Percentiles rank a stretch among this genome's conserved stretches.
Conservation (phyloP, 2,888 invertebrate species). For the Platypus cylindrus region DNA sequence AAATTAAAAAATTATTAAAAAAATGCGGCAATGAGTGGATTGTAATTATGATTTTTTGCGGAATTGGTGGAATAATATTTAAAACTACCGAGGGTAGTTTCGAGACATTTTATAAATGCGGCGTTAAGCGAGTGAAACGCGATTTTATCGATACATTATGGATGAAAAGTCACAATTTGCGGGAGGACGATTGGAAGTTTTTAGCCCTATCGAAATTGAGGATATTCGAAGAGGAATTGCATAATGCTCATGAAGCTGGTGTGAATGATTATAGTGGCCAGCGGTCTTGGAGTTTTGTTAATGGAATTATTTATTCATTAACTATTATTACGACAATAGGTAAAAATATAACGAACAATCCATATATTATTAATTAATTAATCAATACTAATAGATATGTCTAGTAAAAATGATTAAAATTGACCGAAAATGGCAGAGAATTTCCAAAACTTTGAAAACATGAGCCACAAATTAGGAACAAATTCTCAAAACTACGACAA, state of each 20-base stretch:
- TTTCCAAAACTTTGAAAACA: no score
- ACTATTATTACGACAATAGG: conserved; percentile 84
- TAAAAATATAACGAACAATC: conserved; percentile 46
- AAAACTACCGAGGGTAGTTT: conserved; percentile 73
- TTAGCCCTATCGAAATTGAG: conserved; percentile 67
- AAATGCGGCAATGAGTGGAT: conserved; percentile 56
- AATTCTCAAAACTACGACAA: no score
- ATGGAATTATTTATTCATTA: conserved; percentile 74
- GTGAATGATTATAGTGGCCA: conserved; percentile 74
- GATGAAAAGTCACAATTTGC: conserved; percentile 66
- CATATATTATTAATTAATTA: no score
- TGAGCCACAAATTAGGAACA: no score
- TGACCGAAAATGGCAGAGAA: no score
- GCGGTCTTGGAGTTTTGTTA: conserved; percentile 78
- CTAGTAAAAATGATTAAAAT: no score
- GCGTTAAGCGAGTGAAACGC: conserved; percentile 72
- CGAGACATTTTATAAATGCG: conserved; percentile 78
- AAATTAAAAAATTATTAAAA: conserved; percentile 45
- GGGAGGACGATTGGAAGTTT: conserved; percentile 84
- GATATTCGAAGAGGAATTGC: conserved; percentile 77
- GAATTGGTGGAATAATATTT: conserved; percentile 64
- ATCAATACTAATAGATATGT: no score
- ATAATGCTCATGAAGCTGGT: conserved; percentile 72
- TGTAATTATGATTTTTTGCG: conserved; percentile 59
- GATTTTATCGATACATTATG: conserved; percentile 76